Conservation (phyloP, 2,888 invertebrate species). For the Tetropium fuscum region DNA sequence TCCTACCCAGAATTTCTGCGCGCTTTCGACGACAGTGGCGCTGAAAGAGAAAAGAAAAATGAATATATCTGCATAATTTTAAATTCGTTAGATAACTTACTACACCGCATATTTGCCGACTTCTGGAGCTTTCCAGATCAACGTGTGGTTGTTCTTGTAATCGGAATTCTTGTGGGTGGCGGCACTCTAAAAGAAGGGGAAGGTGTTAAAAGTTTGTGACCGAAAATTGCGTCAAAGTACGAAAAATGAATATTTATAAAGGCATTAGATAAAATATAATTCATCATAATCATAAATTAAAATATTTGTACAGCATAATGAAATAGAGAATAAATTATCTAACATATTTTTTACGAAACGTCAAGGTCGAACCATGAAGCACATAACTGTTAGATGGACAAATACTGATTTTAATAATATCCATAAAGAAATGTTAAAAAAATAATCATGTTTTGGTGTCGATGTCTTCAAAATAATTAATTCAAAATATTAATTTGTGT, state of each 20-base stretch:
- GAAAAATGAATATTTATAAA: too few species aligned
- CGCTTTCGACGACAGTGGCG: conserved; percentile 77
- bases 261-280: too few species aligned
- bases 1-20: conserved; percentile 79
- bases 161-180: conserved; percentile 77
- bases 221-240: too few species aligned
- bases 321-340: neutral
- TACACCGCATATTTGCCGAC: conserved; percentile 73
- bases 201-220: conserved; percentile 8
- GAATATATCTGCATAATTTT: neutral
- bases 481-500: too few species aligned
- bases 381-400: too few species aligned
- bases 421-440: too few species aligned
- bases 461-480: too few species aligned
- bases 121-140: conserved; percentile 76
- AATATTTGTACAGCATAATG: neutral
- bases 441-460: too few species aligned
- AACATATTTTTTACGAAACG: neutral
- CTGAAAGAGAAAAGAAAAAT: conserved; percentile 65
- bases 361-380: too few species aligned
- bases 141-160: conserved; percentile 69
- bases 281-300: too few species aligned
- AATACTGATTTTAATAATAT: too few species aligned
- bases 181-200: conserved; percentile 69
- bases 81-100: conserved; percentile 63